These are phyloP conservation scores for Umimayanthus kanabou DNA, from an alignment of 92 coral and sea anemone species.

Conservation along the genomic window DNA sequence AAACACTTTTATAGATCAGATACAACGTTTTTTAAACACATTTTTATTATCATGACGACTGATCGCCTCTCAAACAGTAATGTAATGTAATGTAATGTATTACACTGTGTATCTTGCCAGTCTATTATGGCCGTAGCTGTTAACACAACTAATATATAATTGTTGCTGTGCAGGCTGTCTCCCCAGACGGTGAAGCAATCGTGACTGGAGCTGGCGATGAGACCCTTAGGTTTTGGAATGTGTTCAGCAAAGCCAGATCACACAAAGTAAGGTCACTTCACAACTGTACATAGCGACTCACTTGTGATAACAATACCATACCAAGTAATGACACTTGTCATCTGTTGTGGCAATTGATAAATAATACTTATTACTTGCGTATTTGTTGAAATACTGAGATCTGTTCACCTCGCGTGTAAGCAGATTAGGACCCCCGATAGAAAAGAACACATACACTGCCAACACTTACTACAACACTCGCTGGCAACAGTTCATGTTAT, in stretches of 20 bases:
- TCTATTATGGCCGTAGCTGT: neutral
- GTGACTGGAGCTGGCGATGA: conserved; percentile 99
- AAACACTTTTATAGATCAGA: too few relatives aligned
- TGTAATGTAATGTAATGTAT: too few relatives aligned
- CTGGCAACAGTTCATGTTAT: too few relatives aligned
- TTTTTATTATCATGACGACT: too few relatives aligned
- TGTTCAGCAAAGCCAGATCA: conserved; percentile 96
- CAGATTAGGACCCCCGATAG: neutral
- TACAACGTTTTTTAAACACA: too few relatives aligned
- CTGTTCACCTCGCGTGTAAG: neutral
- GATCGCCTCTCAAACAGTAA: too few relatives aligned
- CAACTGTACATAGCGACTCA: neutral
- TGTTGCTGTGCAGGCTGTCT: conserved; percentile 77
- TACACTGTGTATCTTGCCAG: neutral
- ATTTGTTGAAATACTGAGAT: neutral
- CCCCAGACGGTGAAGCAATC: conserved; percentile 99
- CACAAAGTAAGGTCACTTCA: conserved; percentile 79
- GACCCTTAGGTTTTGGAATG: conserved; percentile 98
- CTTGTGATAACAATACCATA: too few relatives aligned
- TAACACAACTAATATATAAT: neutral
- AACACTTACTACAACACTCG: too few relatives aligned
- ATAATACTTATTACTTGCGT: neutral
- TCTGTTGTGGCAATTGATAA: neutral
- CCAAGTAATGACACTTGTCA: neutral
- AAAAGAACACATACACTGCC: neutral